A percentile compares a stretch with the other conserved stretches of the same genome.
Conservation (phyloP, 2,113 vertebrate species). For the Prunella fulvescens region DNA sequence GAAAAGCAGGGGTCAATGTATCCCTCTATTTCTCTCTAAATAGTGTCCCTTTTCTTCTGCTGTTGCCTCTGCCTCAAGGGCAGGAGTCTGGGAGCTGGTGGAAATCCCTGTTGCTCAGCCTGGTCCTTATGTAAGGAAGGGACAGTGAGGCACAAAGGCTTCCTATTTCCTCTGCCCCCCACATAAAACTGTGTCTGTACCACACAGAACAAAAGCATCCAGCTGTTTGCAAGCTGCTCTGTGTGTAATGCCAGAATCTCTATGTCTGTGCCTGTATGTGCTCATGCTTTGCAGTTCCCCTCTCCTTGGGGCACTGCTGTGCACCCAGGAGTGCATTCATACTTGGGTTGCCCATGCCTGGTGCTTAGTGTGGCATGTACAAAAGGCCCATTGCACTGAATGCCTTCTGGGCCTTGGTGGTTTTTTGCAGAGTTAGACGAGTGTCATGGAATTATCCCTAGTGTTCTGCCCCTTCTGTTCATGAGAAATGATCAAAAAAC, state of each 20-base stretch:
- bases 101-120: background rate
- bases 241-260: background rate
- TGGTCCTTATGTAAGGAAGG: background rate
- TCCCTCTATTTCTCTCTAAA: background rate
- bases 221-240: background rate
- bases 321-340: background rate
- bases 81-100: background rate
- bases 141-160: background rate
- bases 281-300: background rate
- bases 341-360: background rate
- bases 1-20: background rate
- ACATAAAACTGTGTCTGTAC: rapidly evolving
- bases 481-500: background rate
- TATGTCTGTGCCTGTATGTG: background rate
- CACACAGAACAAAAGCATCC: background rate
- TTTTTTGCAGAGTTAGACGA: background rate
- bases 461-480: background rate
- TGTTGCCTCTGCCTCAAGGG: background rate
- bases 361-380: background rate
- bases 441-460: background rate
- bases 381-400: background rate
- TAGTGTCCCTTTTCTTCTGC: background rate
- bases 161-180: background rate
- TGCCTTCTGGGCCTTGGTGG: background rate
- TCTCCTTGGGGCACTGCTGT: background rate